A percentile compares a stretch with the other conserved stretches of the same genome.
Evolutionary conservation across 2,113 vertebrate species (phyloP).

Genomic region (Turnix velox): DNA sequence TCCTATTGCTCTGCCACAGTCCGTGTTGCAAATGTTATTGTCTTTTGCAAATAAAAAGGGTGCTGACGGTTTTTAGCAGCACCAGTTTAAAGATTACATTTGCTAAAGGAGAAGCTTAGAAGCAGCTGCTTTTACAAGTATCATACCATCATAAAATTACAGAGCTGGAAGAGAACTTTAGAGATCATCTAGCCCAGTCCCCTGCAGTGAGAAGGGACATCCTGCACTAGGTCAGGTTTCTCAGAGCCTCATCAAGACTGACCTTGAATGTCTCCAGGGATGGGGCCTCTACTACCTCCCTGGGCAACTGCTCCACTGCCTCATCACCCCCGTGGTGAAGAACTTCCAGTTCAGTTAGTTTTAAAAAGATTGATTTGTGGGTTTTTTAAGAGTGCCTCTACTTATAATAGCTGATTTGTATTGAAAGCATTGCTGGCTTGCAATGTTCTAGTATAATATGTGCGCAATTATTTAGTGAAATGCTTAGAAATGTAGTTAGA

Average conservation of each 20-base stretch:
- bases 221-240: no score
- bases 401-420: background rate
- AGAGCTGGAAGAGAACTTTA: no score
- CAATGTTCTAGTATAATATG: background rate
- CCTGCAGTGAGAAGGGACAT: no score
- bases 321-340: no score
- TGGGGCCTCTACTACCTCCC: no score
- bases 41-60: background rate
- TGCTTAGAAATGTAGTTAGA: background rate
- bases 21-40: rapidly evolving
- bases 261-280: no score
- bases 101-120: background rate
- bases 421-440: background rate
- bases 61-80: background rate
- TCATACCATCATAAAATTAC: no score
- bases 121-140: rapidly evolving
- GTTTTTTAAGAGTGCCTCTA: background rate
- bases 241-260: no score
- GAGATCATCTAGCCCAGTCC: no score
- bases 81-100: background rate
- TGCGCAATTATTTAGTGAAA: background rate
- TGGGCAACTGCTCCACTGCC: no score
- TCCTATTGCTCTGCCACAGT: background rate
- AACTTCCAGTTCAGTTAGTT: background rate
- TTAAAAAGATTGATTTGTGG: background rate